Conservation (phyloP, 2,113 vertebrate species). For the Cygnus atratus region DNA sequence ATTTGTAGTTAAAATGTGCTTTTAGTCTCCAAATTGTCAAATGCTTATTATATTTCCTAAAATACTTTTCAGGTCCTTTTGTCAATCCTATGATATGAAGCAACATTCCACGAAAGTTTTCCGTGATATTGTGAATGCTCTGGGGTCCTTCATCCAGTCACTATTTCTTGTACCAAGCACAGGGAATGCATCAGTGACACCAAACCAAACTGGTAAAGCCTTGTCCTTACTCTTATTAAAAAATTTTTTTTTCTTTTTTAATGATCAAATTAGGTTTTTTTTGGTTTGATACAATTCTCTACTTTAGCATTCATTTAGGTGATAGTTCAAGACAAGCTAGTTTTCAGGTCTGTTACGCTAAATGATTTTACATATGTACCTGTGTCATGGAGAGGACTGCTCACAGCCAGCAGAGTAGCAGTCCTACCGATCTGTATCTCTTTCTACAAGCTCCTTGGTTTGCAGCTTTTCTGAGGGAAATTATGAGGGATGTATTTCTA, state of each 20-base stretch:
- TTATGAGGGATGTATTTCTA: neutral
- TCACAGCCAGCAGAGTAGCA: neutral
- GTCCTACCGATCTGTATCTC: neutral
- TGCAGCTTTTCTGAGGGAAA: neutral
- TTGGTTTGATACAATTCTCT: neutral
- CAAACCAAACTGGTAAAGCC: slow-evolving; percentile 84
- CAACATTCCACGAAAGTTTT: slow-evolving; percentile 99
- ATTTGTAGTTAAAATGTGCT: neutral
- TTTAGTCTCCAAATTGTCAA: neutral
- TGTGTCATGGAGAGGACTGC: neutral
- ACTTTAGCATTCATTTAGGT: neutral
- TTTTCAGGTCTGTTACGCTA: neutral
- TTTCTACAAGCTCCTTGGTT: neutral
- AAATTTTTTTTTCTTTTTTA: neutral
- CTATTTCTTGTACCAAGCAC: slow-evolving; percentile 90
- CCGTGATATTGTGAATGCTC: slow-evolving; percentile 96
- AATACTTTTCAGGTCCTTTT: slow-evolving; percentile 88
- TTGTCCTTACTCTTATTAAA: neutral
- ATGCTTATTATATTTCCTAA: neutral
- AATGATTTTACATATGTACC: neutral
- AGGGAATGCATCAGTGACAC: slow-evolving; percentile 78
- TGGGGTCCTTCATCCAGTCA: slow-evolving; percentile 98
- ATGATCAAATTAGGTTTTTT: neutral
- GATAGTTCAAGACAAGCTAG: neutral
- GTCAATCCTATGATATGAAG: slow-evolving; percentile 99